These are phyloP conservation scores for Rhinopomastus cyanomelas DNA, from an alignment of 2,113 vertebrate species.

Conservation along the genomic window DNA sequence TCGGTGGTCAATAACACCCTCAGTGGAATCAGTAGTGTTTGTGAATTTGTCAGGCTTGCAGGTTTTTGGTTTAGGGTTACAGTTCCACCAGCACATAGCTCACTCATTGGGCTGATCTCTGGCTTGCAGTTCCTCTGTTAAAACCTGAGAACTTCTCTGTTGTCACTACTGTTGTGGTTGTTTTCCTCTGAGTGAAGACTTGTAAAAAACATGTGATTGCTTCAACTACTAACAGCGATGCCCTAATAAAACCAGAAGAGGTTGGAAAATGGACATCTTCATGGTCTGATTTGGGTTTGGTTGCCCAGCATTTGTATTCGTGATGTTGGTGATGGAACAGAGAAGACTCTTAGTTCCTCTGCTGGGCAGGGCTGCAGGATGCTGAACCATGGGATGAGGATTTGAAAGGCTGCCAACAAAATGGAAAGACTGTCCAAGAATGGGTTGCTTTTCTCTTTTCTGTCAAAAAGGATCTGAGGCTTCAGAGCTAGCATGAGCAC, in stretches of 20 bases:
- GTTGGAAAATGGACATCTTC: neutral
- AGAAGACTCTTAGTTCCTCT: too few species aligned
- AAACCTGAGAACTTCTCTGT: neutral
- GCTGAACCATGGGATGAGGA: neutral
- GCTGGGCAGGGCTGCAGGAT: neutral
- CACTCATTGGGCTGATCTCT: neutral
- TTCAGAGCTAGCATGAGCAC: fast-evolving
- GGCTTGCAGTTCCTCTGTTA: neutral
- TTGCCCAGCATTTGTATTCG: neutral
- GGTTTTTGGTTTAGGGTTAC: neutral
- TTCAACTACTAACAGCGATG: neutral
- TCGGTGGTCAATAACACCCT: neutral
- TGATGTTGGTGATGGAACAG: neutral
- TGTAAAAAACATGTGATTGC: neutral
- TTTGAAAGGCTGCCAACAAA: neutral
- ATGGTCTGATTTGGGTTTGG: neutral
- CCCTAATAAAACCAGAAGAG: neutral
- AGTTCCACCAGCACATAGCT: neutral
- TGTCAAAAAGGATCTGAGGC: neutral
- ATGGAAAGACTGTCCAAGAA: neutral
- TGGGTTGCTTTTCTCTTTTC: neutral
- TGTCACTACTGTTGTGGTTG: neutral
- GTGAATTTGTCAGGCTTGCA: neutral
- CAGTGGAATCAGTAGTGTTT: neutral
- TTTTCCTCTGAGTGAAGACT: neutral